Conservation (phyloP, 1,140 invertebrate species). For the Yoshiicerus persimilis region DNA sequence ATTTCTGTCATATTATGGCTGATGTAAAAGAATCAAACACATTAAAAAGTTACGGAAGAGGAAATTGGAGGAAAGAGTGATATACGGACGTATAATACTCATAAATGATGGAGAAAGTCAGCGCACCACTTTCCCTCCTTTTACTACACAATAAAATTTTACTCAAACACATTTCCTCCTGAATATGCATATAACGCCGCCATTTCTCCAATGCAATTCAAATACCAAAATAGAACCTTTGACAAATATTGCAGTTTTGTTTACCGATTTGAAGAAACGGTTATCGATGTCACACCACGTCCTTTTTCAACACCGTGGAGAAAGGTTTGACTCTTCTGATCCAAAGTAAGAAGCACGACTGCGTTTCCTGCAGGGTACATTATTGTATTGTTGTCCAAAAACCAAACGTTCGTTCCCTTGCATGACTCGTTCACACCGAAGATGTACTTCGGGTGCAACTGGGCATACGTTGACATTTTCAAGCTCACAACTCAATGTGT, state of each 20-base stretch:
- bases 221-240: background rate
- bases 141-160: background rate
- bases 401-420: constrained; percentile 53
- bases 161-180: background rate
- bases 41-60: background rate
- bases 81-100: background rate
- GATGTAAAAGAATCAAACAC: background rate
- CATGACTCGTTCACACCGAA: constrained; percentile 45
- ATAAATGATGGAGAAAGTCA: background rate
- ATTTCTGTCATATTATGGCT: background rate
- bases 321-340: constrained; percentile 57
- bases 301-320: constrained; percentile 52
- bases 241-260: background rate
- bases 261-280: constrained; percentile 37
- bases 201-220: background rate
- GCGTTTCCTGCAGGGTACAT: constrained; percentile 53
- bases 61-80: background rate
- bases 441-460: constrained; percentile 49
- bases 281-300: constrained; percentile 31
- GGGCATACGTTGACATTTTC: constrained; percentile 42
- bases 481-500: too few species aligned
- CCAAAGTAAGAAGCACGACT: constrained; percentile 57
- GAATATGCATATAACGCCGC: background rate
- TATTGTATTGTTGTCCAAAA: constrained; percentile 54
- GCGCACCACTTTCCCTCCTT: background rate